Percentiles rank a stretch among this genome's conserved stretches.
phyloP scores from a whole-genome alignment of 2,888 invertebrate species.

The Petrophora chlorosata region DNA sequence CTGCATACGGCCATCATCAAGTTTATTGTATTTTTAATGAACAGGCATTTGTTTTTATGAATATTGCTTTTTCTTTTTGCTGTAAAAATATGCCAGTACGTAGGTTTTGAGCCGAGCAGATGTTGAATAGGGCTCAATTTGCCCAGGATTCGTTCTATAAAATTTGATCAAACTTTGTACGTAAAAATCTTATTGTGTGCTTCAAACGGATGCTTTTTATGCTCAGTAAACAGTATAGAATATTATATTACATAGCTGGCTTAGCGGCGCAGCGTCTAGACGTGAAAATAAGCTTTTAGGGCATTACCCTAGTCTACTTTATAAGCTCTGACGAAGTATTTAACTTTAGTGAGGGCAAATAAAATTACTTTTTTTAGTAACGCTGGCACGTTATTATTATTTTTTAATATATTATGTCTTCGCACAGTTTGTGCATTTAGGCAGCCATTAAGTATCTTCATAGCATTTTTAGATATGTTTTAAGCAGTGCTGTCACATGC shows the following conservation, averaged over 20 bases:
- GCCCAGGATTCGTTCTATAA: conserved; percentile 13
- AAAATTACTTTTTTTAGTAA: too few relatives aligned
- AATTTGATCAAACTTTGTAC: conserved; percentile 34
- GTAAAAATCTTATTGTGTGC: conserved; percentile 25
- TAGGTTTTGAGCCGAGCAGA: conserved; percentile 4
- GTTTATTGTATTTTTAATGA: background rate
- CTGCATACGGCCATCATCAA: too few relatives aligned
- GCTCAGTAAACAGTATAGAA: conserved; percentile 2
- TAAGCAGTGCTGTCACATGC: too few relatives aligned
- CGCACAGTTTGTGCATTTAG: too few relatives aligned
- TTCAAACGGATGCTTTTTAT: conserved; percentile 18
- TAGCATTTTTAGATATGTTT: too few relatives aligned
- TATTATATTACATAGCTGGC: conserved; percentile 23
- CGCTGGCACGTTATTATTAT: too few relatives aligned
- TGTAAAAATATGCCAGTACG: conserved; percentile 12
- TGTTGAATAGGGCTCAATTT: conserved; percentile 27
- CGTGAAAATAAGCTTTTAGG: conserved; percentile 18
- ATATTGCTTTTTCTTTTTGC: conserved; percentile 2
- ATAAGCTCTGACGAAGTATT: too few relatives aligned
- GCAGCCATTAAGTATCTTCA: too few relatives aligned
- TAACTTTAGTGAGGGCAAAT: too few relatives aligned
- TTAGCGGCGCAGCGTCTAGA: conserved; percentile 23
- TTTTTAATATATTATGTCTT: too few relatives aligned
- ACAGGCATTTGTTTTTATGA: background rate
- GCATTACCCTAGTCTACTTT: conserved; percentile 4